Percentiles rank a stretch among this genome's conserved stretches.
These are phyloP conservation scores for Chrysolina oricalcia DNA, from an alignment of 2,888 invertebrate species.

Conservation along the genomic window DNA sequence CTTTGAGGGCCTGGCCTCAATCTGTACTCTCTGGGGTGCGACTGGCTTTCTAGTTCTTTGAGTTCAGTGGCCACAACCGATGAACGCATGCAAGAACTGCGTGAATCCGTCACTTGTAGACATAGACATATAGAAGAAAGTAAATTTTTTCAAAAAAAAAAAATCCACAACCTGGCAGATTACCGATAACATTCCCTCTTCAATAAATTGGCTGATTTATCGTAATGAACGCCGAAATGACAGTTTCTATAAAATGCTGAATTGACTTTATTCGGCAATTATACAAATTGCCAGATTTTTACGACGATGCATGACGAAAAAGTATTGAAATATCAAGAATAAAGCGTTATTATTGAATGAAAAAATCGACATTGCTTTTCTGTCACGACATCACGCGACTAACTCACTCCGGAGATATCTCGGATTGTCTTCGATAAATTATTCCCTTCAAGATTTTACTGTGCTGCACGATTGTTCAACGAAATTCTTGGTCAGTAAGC, in stretches of 20 bases:
- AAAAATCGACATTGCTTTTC: conserved; percentile 55
- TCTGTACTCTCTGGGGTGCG: too few species aligned
- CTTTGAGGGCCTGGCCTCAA: too few species aligned
- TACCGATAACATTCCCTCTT: not conserved
- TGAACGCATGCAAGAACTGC: too few species aligned
- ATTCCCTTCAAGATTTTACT: conserved; percentile 55
- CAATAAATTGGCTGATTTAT: too few species aligned
- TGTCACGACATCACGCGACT: conserved; percentile 64
- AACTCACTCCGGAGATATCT: conserved; percentile 61
- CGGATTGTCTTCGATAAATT: conserved; percentile 57
- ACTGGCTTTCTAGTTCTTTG: too few species aligned
- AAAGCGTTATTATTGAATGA: conserved; percentile 55
- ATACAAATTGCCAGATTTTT: not conserved
- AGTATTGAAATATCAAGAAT: conserved; percentile 55
- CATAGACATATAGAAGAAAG: too few species aligned
- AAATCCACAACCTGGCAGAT: too few species aligned
- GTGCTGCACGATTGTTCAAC: conserved; percentile 10
- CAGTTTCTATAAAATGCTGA: not conserved
- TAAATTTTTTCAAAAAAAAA: too few species aligned
- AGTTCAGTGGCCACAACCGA: too few species aligned
- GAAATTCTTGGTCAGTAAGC: conserved; percentile 20
- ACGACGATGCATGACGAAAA: conserved; percentile 45
- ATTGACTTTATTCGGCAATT: conserved; percentile 1
- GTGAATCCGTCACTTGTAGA: too few species aligned
- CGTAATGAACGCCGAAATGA: not conserved